Evolutionary conservation across 2,797 vertebrate species (phyloP).

Genomic region (Cossypha heuglini): DNA sequence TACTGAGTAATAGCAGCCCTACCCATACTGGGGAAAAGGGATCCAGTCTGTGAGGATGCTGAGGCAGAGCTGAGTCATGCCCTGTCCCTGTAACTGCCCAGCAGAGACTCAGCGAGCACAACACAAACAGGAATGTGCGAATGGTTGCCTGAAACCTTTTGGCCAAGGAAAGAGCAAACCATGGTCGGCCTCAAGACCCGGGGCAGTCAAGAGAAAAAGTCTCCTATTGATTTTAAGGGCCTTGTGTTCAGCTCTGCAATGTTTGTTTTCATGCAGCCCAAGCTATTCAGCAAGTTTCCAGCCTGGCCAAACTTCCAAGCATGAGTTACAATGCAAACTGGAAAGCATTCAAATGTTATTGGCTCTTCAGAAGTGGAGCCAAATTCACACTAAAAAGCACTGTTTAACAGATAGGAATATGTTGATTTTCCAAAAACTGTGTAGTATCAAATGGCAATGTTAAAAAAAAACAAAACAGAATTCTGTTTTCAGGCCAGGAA

Average conservation of each 20-base stretch:
- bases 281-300: neutral
- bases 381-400: neutral
- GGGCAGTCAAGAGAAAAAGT: neutral
- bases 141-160: neutral
- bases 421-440: neutral
- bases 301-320: neutral
- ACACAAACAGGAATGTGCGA: neutral
- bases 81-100: neutral
- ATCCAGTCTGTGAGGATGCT: neutral
- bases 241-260: neutral
- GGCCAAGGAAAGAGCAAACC: neutral
- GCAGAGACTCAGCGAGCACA: neutral
- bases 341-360: neutral
- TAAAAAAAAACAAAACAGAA: neutral
- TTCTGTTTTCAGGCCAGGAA: neutral
- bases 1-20: neutral
- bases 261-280: neutral
- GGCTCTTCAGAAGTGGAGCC: neutral
- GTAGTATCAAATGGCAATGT: neutral
- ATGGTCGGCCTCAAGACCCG: fast-evolving
- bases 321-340: neutral
- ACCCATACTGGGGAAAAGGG: neutral
- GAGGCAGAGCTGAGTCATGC: neutral
- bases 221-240: neutral
- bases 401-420: neutral